phyloP scores from a whole-genome alignment of 2,797 vertebrate species.

The Hipposideros larvatus region DNA sequence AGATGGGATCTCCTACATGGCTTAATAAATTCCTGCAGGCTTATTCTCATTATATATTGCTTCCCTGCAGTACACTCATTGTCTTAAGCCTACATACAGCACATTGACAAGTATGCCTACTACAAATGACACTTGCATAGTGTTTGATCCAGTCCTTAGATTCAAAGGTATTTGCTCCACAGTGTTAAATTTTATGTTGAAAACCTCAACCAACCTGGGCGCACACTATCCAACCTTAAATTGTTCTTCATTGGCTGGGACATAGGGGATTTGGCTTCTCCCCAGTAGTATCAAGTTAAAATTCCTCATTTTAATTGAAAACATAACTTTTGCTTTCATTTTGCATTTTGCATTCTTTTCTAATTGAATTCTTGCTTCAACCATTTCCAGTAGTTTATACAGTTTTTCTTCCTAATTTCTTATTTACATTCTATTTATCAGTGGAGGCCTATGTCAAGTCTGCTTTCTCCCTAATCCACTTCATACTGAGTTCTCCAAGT shows the following conservation, averaged over 20 bases:
- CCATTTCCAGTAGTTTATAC: background rate
- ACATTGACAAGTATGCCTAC: background rate
- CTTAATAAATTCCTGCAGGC: background rate
- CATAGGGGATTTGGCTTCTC: background rate
- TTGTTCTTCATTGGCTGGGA: background rate
- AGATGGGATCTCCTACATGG: background rate
- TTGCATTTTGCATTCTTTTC: background rate
- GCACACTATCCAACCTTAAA: background rate
- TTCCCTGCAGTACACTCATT: background rate
- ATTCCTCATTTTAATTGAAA: slow-evolving; percentile 21
- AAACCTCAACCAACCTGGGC: background rate
- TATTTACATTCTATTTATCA: background rate
- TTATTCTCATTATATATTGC: background rate
- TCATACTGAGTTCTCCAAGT: background rate
- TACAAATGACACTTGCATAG: background rate
- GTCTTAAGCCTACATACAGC: background rate
- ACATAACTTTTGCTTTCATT: background rate
- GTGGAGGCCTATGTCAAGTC: background rate
- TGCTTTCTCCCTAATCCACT: background rate
- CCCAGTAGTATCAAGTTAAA: background rate
- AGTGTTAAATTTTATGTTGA: background rate
- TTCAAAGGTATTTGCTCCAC: background rate
- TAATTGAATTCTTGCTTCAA: background rate
- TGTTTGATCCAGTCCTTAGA: background rate
- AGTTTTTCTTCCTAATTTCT: background rate